Percentiles rank a stretch among this genome's conserved stretches.
Evolutionary conservation across 2,888 invertebrate genomes (phyloP).

Genomic region (Andrena dorsata): DNA sequence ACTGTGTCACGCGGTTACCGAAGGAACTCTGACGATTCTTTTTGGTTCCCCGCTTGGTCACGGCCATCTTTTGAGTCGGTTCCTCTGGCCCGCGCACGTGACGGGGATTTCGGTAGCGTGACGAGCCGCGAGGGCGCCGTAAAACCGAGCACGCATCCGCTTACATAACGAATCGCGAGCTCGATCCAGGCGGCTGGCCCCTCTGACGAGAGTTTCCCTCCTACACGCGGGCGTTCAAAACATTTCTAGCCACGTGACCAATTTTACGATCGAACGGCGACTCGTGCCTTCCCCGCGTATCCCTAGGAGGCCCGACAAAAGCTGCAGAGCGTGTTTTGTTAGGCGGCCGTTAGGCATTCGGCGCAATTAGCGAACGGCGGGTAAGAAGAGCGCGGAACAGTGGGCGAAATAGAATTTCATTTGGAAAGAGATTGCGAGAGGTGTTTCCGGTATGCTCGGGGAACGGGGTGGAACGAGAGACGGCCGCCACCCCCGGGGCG

Average conservation of each 20-base stretch:
- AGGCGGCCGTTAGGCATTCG: slow-evolving; percentile 43
- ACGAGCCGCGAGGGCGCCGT: slow-evolving; percentile 52
- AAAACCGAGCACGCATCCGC: slow-evolving; percentile 53
- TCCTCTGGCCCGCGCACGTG: slow-evolving; percentile 48
- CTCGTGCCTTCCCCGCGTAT: slow-evolving; percentile 66
- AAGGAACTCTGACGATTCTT: background rate
- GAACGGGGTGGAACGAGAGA: background rate
- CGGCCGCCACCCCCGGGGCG: background rate
- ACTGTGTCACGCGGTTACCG: background rate
- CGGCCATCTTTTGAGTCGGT: background rate
- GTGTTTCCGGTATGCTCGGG: background rate
- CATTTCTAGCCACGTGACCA: slow-evolving; percentile 81
- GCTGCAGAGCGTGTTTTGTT: slow-evolving; percentile 64
- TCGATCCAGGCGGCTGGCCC: slow-evolving; percentile 50
- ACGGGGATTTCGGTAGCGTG: slow-evolving; percentile 63
- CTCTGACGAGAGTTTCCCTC: slow-evolving; percentile 18
- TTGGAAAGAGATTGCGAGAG: slow-evolving; percentile 27
- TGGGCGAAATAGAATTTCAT: slow-evolving; percentile 33
- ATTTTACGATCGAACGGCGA: slow-evolving; percentile 78
- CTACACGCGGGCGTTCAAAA: slow-evolving; percentile 69
- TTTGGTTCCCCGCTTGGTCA: background rate
- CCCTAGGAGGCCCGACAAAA: slow-evolving; percentile 48
- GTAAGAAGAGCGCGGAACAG: slow-evolving; percentile 7
- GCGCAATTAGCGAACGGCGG: slow-evolving; percentile 59
- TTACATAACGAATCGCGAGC: slow-evolving; percentile 71